Evolutionary conservation across 2,797 vertebrate species (phyloP).

Genomic region (Hoplostethus atlanticus): DNA sequence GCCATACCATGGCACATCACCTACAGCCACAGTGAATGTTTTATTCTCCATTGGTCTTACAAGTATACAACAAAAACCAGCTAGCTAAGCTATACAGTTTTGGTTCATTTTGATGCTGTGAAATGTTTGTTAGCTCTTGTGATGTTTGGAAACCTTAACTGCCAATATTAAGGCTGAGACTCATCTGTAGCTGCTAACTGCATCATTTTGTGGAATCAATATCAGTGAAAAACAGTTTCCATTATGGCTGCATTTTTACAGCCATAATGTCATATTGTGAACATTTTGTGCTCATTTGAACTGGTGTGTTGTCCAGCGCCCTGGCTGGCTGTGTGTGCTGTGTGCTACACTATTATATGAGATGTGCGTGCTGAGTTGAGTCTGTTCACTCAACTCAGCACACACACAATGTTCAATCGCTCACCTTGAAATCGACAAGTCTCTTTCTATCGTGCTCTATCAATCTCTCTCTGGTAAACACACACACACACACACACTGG

Average conservation of each 20-base stretch:
- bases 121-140: not conserved
- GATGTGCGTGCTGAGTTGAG: slow-evolving; percentile 7
- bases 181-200: no score
- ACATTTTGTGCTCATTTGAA: no score
- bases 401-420: slow-evolving; percentile 3
- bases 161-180: no score
- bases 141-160: not conserved
- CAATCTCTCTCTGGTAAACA: slow-evolving; percentile 23
- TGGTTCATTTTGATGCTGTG: not conserved
- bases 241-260: no score
- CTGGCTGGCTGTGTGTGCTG: not conserved
- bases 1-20: no score
- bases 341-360: not conserved
- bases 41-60: no score
- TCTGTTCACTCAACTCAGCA: not conserved
- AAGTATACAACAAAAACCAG: no score
- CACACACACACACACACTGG: slow-evolving; percentile 20
- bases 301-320: not conserved
- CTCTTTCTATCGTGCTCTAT: not conserved
- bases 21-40: no score
- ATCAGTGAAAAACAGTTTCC: no score
- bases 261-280: no score
- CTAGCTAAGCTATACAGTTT: no score
- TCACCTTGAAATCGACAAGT: slow-evolving; percentile 36
- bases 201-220: no score